A percentile compares a stretch with the other conserved stretches of the same genome.
Evolutionary conservation across 2,113 vertebrate genomes (phyloP).

Genomic region (Bombycilla garrulus): DNA sequence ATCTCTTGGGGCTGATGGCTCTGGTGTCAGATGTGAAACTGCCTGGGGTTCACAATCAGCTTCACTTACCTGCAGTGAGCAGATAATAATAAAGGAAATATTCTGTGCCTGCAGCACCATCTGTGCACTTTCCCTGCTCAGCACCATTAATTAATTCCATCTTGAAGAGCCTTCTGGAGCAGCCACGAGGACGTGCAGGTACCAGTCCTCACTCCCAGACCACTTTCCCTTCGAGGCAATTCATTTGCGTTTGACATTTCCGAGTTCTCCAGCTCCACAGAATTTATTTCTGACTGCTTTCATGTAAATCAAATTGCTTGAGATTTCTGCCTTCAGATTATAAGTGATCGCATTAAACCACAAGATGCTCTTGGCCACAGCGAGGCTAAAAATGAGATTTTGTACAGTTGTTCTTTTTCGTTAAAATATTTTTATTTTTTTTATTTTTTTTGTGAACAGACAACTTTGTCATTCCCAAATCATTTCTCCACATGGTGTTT

Average conservation of each 20-base stretch:
- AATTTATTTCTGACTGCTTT: slow-evolving; percentile 8
- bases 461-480: background rate
- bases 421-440: background rate
- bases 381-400: background rate
- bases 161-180: background rate
- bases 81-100: background rate
- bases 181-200: accelerated
- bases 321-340: slow-evolving; percentile 1
- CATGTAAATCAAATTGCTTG: slow-evolving; percentile 16
- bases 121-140: background rate
- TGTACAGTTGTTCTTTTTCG: background rate
- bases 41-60: background rate
- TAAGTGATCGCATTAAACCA: background rate
- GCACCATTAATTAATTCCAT: background rate
- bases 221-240: background rate
- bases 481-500: accelerated
- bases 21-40: accelerated
- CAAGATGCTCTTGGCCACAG: background rate
- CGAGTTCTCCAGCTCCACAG: background rate
- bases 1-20: too few species aligned
- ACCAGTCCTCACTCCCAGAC: background rate
- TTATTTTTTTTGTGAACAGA: background rate
- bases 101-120: background rate
- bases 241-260: background rate
- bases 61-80: background rate